Base-by-base conservation (phyloP, 2,113 vertebrate genomes). In the Orientallactaga bullata region DNA sequence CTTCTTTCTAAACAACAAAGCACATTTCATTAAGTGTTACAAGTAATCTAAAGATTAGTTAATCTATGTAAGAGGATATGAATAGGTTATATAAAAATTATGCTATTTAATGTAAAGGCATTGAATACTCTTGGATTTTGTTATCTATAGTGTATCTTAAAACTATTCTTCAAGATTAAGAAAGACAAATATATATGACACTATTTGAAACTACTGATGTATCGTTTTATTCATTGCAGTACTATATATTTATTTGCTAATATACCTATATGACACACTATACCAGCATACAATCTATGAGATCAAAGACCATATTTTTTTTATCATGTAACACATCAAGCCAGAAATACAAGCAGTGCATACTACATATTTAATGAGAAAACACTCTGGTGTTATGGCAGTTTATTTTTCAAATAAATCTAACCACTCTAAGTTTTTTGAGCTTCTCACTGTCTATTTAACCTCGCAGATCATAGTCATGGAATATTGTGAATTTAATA, bases 401-500 rank as follows among this genome's bases (percentile, higher is more conserved):
- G 18, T 23, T 55, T 61, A 12, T 90, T 84, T 89, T 26, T 76
- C 39, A 26, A 90, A 32, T 37, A 81, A 4, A 81, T 65, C 74
- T 26, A 85, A 81, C 6, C 39, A 77, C 26, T 61, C 30, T 81
- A 76, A 87, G 72, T 79, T 20, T 85, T 60, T 81, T 12, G 37
- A 66, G 28, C 37, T 35, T 63, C 10, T 73, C 21, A 73, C 9
- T 18, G 24, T 16, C 63, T 42, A 73, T 21, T 68, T 73, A 68
- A 69, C 58, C 30, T 37, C 63, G 79, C 76, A 82, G 84, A 51
- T 58, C n/a, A 42, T 55, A 91, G 28, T 47, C 32, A 73, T n/a
- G 10, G 18, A 90, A 28, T 88, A 77, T 39, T 76, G 18, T 80
- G 28, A 89, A 82, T 83, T 90, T 32, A 88, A 61, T n/a, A 23